Evolutionary conservation across 2,797 vertebrate genomes (phyloP).

Genomic region (Pangasius mekongensis): DNA sequence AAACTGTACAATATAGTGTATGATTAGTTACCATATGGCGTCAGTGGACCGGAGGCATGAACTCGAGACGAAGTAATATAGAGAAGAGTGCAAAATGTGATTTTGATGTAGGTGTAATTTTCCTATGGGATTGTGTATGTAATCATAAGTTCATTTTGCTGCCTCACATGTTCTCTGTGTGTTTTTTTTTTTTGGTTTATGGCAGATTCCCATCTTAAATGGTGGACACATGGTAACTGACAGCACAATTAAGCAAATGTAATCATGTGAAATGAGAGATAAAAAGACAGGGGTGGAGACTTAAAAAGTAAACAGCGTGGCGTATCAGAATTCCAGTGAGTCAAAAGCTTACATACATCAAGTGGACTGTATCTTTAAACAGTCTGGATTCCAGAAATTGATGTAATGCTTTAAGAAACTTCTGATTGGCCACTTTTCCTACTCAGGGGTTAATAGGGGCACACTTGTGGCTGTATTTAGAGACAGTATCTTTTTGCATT

Average conservation of each 20-base stretch:
- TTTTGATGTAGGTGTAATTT: slow-evolving; percentile 4
- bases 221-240: background rate
- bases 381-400: background rate
- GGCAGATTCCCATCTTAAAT: background rate
- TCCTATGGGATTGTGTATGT: background rate
- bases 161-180: background rate
- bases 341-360: background rate
- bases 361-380: background rate
- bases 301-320: background rate
- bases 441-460: background rate
- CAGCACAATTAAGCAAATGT: background rate
- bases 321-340: background rate
- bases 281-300: background rate
- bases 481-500: background rate
- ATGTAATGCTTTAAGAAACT: background rate
- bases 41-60: background rate
- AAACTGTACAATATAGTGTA: slow-evolving; percentile 1
- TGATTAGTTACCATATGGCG: slow-evolving; percentile 11
- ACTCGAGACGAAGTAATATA: background rate
- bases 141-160: background rate
- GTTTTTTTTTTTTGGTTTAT: background rate
- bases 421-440: background rate
- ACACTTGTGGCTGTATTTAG: background rate
- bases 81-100: background rate
- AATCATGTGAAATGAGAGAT: background rate